Conservation (phyloP, 2,888 invertebrate species). For the Hypolimnas misippus region DNA sequence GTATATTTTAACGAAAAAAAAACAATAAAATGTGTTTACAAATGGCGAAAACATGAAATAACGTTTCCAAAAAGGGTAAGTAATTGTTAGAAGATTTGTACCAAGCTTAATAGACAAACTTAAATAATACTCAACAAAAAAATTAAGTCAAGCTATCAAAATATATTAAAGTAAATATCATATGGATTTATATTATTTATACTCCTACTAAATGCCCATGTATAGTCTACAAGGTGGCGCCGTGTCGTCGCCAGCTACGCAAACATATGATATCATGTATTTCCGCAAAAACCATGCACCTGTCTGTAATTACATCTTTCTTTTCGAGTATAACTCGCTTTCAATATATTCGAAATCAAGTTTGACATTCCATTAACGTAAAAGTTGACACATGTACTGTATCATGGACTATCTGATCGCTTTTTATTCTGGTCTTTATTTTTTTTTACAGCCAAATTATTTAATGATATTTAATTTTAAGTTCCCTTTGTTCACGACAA, state of each 20-base stretch:
- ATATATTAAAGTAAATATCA: too few species aligned
- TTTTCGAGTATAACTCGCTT: conserved; percentile 22
- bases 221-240: not conserved
- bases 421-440: not conserved
- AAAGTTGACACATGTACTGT: not conserved
- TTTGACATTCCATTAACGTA: not conserved
- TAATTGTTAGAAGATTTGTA: not conserved
- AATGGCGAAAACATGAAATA: too few species aligned
- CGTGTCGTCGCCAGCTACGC: not conserved
- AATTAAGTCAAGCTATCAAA: not conserved
- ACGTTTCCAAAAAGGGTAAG: too few species aligned
- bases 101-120: not conserved
- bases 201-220: not conserved
- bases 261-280: conserved; percentile 18
- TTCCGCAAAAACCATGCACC: conserved; percentile 24
- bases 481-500: too few species aligned
- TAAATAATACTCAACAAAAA: not conserved
- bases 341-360: conserved; percentile 12
- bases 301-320: conserved; percentile 14
- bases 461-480: too few species aligned
- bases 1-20: too few species aligned
- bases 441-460: too few species aligned
- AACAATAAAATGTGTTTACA: too few species aligned
- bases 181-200: not conserved
- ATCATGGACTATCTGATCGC: not conserved